phyloP scores from a whole-genome alignment of 2,888 invertebrate species.

The Exephanes ischioxanthus region DNA sequence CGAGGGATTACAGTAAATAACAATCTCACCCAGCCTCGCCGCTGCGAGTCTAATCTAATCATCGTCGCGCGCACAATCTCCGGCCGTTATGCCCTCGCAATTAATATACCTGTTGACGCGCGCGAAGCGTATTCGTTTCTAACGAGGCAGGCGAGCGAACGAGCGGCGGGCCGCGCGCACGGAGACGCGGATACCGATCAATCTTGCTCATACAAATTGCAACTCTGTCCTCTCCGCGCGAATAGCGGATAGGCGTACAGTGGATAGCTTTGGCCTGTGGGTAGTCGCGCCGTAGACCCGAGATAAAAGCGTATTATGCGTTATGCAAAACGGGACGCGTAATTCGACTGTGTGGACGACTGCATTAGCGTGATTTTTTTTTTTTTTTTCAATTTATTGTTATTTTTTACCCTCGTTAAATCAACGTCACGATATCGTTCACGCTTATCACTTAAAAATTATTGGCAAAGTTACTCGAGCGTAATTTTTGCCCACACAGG shows the following conservation, averaged over 20 bases:
- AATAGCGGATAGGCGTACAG: not conserved
- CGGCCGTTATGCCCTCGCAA: slow-evolving; percentile 42
- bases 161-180: slow-evolving; percentile 5
- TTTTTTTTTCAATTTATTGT: not conserved
- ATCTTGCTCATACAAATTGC: slow-evolving; percentile 65
- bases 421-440: no score
- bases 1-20: slow-evolving; percentile 17
- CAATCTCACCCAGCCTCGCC: slow-evolving; percentile 36
- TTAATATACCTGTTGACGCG: slow-evolving; percentile 64
- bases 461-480: no score
- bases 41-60: slow-evolving; percentile 45
- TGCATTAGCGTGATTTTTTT: slow-evolving; percentile 10
- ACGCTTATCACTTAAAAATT: no score
- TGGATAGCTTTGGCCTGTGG: not conserved
- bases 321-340: slow-evolving; percentile 37
- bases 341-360: slow-evolving; percentile 17
- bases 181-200: slow-evolving; percentile 48
- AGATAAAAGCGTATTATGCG: slow-evolving; percentile 33
- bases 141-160: slow-evolving; percentile 47
- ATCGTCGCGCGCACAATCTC: slow-evolving; percentile 43
- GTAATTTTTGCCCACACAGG: no score
- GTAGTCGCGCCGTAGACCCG: not conserved
- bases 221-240: slow-evolving; percentile 45
- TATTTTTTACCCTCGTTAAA: not conserved
- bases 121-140: slow-evolving; percentile 49